A percentile compares a stretch with the other conserved stretches of the same genome.
Evolutionary conservation across 2,797 vertebrate species (phyloP).

Genomic region (Xiphorhynchus erythropygius): DNA sequence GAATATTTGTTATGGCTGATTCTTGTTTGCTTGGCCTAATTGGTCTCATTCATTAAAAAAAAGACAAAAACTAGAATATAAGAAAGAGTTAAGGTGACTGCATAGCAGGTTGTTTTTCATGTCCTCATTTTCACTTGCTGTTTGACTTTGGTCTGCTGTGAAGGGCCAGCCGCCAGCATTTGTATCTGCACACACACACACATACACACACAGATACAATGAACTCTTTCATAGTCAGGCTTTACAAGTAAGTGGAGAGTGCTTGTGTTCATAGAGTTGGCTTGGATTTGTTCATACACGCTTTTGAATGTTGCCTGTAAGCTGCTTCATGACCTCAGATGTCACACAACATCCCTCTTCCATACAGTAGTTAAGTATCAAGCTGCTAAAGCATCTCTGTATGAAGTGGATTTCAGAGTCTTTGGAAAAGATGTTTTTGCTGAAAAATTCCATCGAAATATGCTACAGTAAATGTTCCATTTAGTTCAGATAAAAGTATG

Average conservation of each 20-base stretch:
- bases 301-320: slow-evolving; percentile 11
- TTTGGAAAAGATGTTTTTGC: not conserved
- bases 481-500: not conserved
- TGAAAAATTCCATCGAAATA: not conserved
- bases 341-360: not conserved
- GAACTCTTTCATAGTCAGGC: not conserved
- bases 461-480: not conserved
- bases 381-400: not conserved
- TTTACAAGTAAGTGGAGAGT: not conserved
- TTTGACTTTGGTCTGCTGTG: not conserved
- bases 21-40: not conserved
- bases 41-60: not conserved
- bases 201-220: not conserved
- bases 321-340: not conserved
- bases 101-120: not conserved
- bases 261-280: not conserved
- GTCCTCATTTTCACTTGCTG: not conserved
- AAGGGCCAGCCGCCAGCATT: not conserved
- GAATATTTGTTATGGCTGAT: not conserved
- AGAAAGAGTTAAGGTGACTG: not conserved
- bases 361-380: not conserved
- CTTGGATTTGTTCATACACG: not conserved
- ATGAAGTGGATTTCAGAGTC: not conserved
- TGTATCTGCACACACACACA: not conserved
- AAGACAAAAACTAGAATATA: not conserved